These are phyloP conservation scores for Graphium colonna DNA, from an alignment of 2,888 invertebrate genomes.

Conservation along the genomic window DNA sequence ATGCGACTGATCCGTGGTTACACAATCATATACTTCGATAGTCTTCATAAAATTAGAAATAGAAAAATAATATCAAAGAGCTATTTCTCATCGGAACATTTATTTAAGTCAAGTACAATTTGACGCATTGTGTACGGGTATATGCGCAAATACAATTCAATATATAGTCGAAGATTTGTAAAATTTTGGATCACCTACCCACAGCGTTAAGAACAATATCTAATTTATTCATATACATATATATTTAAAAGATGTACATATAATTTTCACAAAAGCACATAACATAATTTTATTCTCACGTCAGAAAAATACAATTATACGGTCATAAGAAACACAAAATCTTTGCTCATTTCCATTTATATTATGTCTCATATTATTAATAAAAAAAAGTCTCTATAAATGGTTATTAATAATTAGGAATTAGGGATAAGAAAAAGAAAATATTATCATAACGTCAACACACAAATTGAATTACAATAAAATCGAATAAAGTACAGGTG, in stretches of 20 bases:
- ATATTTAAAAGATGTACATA: neutral
- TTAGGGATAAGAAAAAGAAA: constrained; percentile 31
- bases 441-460: constrained; percentile 61
- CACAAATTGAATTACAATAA: constrained; percentile 57
- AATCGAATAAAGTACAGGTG: constrained; percentile 37
- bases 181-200: constrained; percentile 27
- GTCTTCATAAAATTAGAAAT: constrained; percentile 78
- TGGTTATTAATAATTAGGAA: constrained; percentile 48
- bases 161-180: constrained; percentile 41
- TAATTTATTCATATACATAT: constrained; percentile 30
- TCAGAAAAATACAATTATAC: constrained; percentile 45
- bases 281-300: constrained; percentile 37
- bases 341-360: constrained; percentile 39
- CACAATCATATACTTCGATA: constrained; percentile 70
- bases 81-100: constrained; percentile 72
- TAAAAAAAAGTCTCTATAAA: constrained; percentile 55
- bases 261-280: constrained; percentile 48
- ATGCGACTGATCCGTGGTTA: constrained; percentile 72
- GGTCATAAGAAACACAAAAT: constrained; percentile 55
- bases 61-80: constrained; percentile 80
- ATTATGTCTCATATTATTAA: constrained; percentile 71
- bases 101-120: constrained; percentile 51
- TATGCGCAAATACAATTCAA: constrained; percentile 37
- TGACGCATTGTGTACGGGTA: constrained; percentile 29
- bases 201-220: constrained; percentile 38